Base-by-base conservation (phyloP, 2,888 invertebrate species). In the Rugalucina vietnamica region DNA sequence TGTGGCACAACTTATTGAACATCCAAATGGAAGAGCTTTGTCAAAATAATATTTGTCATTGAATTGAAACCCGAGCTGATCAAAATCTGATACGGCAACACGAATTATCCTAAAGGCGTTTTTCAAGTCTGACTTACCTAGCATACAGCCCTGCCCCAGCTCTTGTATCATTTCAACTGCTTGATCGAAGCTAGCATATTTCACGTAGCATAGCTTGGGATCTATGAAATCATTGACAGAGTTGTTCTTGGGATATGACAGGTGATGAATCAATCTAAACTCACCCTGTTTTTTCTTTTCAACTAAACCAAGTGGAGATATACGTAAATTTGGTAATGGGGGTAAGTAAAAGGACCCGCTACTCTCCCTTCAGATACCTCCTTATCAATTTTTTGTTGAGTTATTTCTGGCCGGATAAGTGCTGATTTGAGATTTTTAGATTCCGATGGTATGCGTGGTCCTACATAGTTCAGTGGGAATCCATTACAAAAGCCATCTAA, bases 221-320 rank as follows among this genome's bases (percentile, higher is more conserved):
- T 79, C 70, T 14, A 88, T 85, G n/a, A 39, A 79, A 36, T 76
- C 73, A 60, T 88, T 84, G 1, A 84, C 37, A 54, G 83, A 81
- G 2, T 79, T 10, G 5, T 32, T 49, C 24, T 18, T n/a, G 5
- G 83, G 83, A 27, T 73, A 82, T 18, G 83, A 84, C 1, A 87
- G 27, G 36, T 84, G 79, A 12, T 83, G 83, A 1, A 85, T 85
- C 18, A 85, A 27, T 18, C 83, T 43, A 43, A 57, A 88, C 18
- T 75, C 76, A 27, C 57, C 65, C 14, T 18, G 14, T 21, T 69
- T 32, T 69, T 69, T 69, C 69, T 69, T 69, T 69, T 69, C 69
- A 4, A 69, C 69, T 14, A 69, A 21, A 5, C 69, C 69, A 5
- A 69, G 69, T 5, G 83, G 83, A 18, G 83, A 83, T 3, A 76